Conservation (phyloP, 1,140 invertebrate species). For the Mercenaria mercenaria region DNA sequence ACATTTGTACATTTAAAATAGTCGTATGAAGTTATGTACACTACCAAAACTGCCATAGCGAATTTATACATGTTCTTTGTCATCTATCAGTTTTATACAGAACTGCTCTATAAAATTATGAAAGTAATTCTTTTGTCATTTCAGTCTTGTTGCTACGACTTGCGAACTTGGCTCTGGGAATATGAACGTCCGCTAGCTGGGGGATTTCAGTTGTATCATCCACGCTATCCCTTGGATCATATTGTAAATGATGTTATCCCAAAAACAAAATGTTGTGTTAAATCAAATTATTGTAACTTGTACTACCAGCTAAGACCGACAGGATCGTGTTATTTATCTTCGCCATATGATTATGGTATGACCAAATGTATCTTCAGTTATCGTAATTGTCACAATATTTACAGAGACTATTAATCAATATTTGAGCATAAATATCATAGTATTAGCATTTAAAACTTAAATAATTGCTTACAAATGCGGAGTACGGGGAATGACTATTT, state of each 20-base stretch:
- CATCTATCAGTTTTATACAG: background rate
- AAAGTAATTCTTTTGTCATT: background rate
- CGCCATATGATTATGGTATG: background rate
- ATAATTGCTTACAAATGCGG: too few species aligned
- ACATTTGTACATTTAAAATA: background rate
- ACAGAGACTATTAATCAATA: too few species aligned
- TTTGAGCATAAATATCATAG: too few species aligned
- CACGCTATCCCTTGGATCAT: background rate
- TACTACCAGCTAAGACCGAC: background rate
- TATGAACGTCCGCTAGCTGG: constrained; percentile 4
- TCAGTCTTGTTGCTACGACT: background rate
- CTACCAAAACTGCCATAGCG: background rate
- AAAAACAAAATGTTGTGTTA: background rate
- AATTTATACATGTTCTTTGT: background rate
- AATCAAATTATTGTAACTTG: background rate
- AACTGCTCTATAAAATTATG: background rate
- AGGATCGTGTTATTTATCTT: background rate
- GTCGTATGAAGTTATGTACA: background rate
- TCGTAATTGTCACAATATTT: too few species aligned
- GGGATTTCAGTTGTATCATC: background rate
- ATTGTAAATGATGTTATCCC: background rate
- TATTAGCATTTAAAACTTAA: too few species aligned
- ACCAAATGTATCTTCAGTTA: background rate
- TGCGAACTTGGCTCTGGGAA: background rate
- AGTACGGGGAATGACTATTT: too few species aligned